Conservation (phyloP, 2,113 vertebrate genomes). For the Catharus fuscescens region DNA sequence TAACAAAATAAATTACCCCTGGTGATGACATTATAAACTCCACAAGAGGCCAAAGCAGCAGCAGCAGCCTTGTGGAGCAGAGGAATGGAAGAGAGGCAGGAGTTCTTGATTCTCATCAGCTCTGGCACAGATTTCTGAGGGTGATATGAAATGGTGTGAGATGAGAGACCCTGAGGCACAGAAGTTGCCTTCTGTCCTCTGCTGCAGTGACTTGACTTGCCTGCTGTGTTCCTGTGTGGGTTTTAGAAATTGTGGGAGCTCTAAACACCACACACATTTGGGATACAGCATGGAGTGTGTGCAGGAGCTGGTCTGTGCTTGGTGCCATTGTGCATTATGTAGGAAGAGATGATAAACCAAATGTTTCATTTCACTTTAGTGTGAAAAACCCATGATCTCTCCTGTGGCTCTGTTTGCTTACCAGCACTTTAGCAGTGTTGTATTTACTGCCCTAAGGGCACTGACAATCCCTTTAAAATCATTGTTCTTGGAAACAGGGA, state of each 20-base stretch:
- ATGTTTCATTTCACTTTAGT: not conserved
- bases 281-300: not conserved
- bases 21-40: not conserved
- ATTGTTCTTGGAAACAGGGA: not conserved
- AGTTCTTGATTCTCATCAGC: not conserved
- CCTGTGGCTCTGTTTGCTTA: not conserved
- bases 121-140: not conserved
- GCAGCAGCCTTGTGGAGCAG: not conserved
- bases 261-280: not conserved
- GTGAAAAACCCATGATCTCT: not conserved
- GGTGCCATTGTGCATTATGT: not conserved
- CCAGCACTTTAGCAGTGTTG: not conserved
- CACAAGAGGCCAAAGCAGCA: not conserved
- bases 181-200: not conserved
- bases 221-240: not conserved
- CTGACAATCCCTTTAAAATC: not conserved
- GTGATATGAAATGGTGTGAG: not conserved
- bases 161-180: not conserved
- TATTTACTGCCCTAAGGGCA: not conserved
- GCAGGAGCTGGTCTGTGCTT: not conserved
- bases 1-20: not conserved
- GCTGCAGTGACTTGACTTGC: not conserved
- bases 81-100: not conserved
- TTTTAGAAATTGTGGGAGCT: not conserved
- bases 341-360: not conserved